These are phyloP conservation scores for Tuta absoluta DNA, from an alignment of 2,888 invertebrate species.

Conservation along the genomic window DNA sequence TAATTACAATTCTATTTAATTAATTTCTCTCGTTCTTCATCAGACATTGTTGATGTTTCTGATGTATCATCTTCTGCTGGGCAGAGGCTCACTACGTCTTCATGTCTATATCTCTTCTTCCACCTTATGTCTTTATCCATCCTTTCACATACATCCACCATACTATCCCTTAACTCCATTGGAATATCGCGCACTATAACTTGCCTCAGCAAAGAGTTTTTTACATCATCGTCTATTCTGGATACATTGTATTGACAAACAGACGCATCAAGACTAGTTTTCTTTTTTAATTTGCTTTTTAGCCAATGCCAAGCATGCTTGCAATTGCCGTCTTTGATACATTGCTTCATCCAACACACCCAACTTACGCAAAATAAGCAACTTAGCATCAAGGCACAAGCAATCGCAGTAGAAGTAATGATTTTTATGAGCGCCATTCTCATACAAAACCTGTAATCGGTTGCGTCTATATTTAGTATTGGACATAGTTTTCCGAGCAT, in stretches of 20 bases:
- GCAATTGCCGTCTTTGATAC: slow-evolving; percentile 36
- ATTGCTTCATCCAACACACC: slow-evolving; percentile 34
- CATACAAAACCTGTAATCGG: slow-evolving; percentile 34
- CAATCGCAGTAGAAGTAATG: neutral
- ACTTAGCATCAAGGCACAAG: neutral
- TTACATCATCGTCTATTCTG: slow-evolving; percentile 44
- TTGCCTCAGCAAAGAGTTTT: slow-evolving; percentile 56
- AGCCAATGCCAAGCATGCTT: slow-evolving; percentile 2
- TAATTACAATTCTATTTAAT: neutral
- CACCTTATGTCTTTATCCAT: slow-evolving; percentile 50
- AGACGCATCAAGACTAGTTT: slow-evolving; percentile 4
- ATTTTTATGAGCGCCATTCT: slow-evolving; percentile 4
- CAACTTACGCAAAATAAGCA: neutral
- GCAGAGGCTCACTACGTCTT: slow-evolving; percentile 47
- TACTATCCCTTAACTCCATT: slow-evolving; percentile 55
- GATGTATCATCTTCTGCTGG: slow-evolving; percentile 31
- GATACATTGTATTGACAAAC: slow-evolving; percentile 29
- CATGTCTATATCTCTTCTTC: slow-evolving; percentile 53
- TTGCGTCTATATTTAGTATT: slow-evolving; percentile 37
- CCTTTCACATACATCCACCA: slow-evolving; percentile 56
- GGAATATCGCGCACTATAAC: slow-evolving; percentile 62
- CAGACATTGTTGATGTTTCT: slow-evolving; percentile 9
- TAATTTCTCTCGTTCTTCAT: slow-evolving; percentile 1
- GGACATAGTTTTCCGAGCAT: slow-evolving; percentile 53
- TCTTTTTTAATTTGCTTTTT: slow-evolving; percentile 35